phyloP scores from a whole-genome alignment of 2,888 invertebrate species.

The Blastobasis adustella region DNA sequence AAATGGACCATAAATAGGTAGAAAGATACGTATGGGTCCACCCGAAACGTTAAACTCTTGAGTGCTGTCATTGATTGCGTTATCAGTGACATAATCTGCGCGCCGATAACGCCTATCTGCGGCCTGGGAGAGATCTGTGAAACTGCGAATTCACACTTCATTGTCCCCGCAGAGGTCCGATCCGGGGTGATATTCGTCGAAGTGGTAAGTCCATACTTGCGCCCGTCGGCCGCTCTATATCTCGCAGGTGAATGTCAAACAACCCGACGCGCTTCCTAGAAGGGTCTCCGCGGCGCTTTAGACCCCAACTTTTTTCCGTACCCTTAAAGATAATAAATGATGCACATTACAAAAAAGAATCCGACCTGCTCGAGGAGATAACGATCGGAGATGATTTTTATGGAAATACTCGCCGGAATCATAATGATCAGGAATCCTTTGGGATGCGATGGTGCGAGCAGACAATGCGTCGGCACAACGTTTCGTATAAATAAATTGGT shows the following conservation, averaged over 20 bases:
- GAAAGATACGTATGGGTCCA: no score
- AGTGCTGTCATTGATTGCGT: not conserved
- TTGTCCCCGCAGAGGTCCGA: constrained; percentile 26
- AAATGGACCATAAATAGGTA: not conserved
- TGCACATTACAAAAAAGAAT: constrained; percentile 65
- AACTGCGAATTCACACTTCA: constrained; percentile 60
- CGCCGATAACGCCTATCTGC: constrained; percentile 25
- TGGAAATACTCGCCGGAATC: constrained; percentile 71
- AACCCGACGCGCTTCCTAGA: constrained; percentile 66
- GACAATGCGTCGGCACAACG: constrained; percentile 67
- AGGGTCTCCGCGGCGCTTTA: constrained; percentile 69
- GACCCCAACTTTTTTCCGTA: constrained; percentile 61
- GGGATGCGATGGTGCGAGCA: constrained; percentile 65
- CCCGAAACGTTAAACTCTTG: no score
- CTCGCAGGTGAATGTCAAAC: constrained; percentile 70
- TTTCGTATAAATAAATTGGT: constrained; percentile 1
- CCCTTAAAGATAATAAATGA: constrained; percentile 72
- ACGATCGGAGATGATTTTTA: constrained; percentile 70
- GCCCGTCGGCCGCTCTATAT: constrained; percentile 52
- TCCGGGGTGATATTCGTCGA: no score
- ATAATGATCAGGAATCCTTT: constrained; percentile 69
- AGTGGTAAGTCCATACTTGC: no score
- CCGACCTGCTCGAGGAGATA: constrained; percentile 71
- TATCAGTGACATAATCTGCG: constrained; percentile 22
- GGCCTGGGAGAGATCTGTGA: constrained; percentile 27